These are phyloP conservation scores for Aphelenchoides fujianensis DNA, from an alignment of 1,140 invertebrate genomes.

Conservation along the genomic window DNA sequence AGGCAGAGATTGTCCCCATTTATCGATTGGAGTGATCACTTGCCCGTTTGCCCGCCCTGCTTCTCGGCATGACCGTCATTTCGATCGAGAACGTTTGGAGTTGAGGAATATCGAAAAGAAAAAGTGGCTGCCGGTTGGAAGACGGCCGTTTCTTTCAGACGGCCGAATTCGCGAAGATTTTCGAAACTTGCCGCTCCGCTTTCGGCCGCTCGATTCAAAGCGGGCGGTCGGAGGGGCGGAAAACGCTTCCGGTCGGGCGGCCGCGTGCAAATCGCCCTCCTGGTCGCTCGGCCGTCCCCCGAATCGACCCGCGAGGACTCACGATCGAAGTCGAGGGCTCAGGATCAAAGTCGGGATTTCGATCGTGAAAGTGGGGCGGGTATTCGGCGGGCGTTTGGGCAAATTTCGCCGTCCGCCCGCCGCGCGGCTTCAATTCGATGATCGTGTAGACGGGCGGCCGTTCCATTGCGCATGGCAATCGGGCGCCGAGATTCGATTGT, in stretches of 20 bases:
- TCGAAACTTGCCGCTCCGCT: background rate
- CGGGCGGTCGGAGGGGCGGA: no score
- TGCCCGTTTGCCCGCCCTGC: background rate
- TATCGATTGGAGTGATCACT: no score
- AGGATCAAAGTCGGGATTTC: no score
- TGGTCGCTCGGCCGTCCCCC: no score
- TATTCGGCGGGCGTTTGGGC: no score
- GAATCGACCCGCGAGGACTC: no score
- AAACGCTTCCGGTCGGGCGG: background rate
- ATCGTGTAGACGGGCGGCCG: conserved; percentile 12
- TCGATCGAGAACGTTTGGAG: no score
- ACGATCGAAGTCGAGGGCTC: no score
- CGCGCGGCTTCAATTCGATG: background rate
- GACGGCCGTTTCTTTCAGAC: background rate
- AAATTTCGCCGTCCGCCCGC: background rate
- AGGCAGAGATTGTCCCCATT: background rate
- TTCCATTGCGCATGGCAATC: conserved; percentile 4
- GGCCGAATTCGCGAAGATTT: no score
- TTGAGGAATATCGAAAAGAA: no score
- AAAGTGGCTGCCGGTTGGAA: background rate
- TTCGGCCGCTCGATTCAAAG: background rate
- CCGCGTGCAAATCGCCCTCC: background rate
- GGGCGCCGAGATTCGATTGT: no score
- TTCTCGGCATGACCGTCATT: background rate
- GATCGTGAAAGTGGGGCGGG: no score